Evolutionary conservation across 23 tunicate genomes (phyloP).

Genomic region (Halocynthia roretzi): DNA sequence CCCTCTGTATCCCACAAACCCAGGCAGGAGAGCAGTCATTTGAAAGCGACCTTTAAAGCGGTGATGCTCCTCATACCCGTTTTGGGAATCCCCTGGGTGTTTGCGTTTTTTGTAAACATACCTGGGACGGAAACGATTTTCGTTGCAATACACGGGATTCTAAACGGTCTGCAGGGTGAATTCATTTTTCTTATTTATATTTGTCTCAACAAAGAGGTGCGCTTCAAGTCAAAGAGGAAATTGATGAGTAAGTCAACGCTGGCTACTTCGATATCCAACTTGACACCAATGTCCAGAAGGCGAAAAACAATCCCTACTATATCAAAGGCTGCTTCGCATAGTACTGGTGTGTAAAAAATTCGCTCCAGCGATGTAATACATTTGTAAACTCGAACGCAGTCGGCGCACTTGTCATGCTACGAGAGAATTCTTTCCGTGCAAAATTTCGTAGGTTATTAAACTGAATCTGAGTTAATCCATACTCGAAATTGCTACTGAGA

Average conservation of each 20-base stretch:
- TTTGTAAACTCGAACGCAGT: too few relatives aligned
- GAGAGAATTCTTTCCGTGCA: too few relatives aligned
- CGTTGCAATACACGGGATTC: conserved; percentile 32
- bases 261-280: conserved; percentile 1
- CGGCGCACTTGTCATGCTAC: too few relatives aligned
- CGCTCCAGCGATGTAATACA: too few relatives aligned
- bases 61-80: conserved; percentile 47
- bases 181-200: conserved; percentile 47
- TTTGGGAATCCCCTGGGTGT: conserved; percentile 61
- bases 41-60: conserved; percentile 31
- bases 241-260: conserved; percentile 20
- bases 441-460: too few relatives aligned
- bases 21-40: background rate
- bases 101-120: conserved; percentile 59
- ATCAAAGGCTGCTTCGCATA: too few relatives aligned
- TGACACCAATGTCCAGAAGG: background rate
- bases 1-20: conserved; percentile 17
- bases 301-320: too few relatives aligned
- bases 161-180: conserved; percentile 69
- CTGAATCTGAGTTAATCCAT: too few relatives aligned
- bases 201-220: conserved; percentile 31
- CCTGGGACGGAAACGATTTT: conserved; percentile 44
- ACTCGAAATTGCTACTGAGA: too few relatives aligned
- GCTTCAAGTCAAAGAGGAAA: conserved; percentile 28
- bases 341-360: too few relatives aligned